Percentiles rank a stretch among this genome's conserved stretches.
Conservation (phyloP, 1,140 invertebrate species). For the Ptiloglossa arizonensis region DNA sequence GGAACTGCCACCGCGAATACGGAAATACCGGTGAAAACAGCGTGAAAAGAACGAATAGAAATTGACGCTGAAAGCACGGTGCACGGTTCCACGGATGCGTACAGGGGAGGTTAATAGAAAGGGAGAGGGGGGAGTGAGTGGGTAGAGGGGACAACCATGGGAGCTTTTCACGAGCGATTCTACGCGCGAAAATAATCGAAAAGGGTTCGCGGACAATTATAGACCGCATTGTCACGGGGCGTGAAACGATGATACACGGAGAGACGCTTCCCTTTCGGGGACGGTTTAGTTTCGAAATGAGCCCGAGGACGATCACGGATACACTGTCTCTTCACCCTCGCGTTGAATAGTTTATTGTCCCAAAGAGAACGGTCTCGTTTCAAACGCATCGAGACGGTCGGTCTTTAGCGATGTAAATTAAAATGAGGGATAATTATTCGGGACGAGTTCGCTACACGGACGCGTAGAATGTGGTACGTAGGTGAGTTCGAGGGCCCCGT, state of each 20-base stretch:
- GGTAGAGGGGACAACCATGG: no score
- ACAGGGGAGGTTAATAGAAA: slow-evolving; percentile 11
- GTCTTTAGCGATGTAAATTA: not conserved
- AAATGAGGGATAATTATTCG: not conserved
- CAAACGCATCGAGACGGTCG: not conserved
- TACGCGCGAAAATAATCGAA: slow-evolving; percentile 15
- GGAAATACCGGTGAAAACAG: no score
- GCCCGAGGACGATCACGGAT: not conserved
- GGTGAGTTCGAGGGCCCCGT: no score
- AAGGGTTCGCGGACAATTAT: not conserved
- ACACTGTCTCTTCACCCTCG: not conserved
- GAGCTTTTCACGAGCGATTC: not conserved
- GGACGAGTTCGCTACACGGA: no score
- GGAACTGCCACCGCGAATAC: no score
- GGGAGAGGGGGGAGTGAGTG: no score
- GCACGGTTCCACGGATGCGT: not conserved
- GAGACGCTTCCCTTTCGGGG: slow-evolving; percentile 30
- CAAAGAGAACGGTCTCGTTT: not conserved
- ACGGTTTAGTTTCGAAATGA: slow-evolving; percentile 36
- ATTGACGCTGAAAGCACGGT: no score
- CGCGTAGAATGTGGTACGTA: no score
- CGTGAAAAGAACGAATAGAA: no score
- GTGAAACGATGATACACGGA: not conserved
- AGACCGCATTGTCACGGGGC: not conserved
- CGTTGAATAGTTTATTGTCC: slow-evolving; percentile 18